phyloP scores from a whole-genome alignment of 2,888 invertebrate genomes.

The Synergus japonicus region DNA sequence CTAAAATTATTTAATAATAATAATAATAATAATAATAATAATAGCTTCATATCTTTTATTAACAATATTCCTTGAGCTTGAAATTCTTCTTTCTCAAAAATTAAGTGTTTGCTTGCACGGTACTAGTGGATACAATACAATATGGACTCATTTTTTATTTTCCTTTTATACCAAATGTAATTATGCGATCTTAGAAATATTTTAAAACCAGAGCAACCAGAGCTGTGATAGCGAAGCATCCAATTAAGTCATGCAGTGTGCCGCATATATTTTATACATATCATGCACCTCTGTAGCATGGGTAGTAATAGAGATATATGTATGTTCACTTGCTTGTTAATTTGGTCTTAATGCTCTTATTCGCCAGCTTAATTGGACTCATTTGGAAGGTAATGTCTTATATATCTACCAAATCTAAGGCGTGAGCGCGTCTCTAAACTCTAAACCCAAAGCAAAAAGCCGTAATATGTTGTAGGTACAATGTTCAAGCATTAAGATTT shows the following conservation, averaged over 20 bases:
- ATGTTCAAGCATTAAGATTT: too few species aligned
- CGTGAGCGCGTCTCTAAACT: neutral
- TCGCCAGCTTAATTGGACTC: slow-evolving; percentile 54
- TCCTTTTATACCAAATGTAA: neutral
- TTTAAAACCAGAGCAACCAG: neutral
- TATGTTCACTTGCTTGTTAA: slow-evolving; percentile 55
- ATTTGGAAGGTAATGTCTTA: slow-evolving; percentile 49
- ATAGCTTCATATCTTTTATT: neutral
- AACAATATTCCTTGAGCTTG: neutral
- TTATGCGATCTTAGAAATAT: neutral
- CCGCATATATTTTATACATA: slow-evolving; percentile 1
- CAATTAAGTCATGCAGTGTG: neutral
- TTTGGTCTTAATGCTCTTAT: slow-evolving; percentile 54
- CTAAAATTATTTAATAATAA: too few species aligned
- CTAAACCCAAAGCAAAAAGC: too few species aligned
- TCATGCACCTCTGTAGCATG: neutral
- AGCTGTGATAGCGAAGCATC: neutral
- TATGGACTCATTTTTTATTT: neutral
- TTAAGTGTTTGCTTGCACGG: neutral
- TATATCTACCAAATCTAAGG: neutral
- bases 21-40: too few species aligned
- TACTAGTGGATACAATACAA: neutral
- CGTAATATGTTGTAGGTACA: too few species aligned
- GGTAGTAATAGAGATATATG: too few species aligned
- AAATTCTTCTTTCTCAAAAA: neutral